Conservation (phyloP, 1,140 invertebrate species). For the Thaumetopoea pityocampa region DNA sequence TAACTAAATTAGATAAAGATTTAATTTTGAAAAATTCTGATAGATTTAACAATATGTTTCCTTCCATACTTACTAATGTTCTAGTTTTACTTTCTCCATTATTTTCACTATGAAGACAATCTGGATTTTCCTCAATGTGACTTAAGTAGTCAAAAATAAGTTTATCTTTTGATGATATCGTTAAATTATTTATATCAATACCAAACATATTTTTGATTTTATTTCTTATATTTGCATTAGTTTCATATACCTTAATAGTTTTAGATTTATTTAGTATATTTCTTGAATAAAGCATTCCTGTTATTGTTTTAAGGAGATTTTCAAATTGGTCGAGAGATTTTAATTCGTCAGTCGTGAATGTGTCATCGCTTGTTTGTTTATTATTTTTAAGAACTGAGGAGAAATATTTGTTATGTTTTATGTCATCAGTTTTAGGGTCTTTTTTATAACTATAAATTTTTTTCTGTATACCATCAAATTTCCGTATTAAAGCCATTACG, state of each 20-base stretch:
- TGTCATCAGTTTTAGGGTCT: background rate
- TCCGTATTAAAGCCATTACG: conserved; percentile 44
- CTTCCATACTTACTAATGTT: conserved; percentile 28
- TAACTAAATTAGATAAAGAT: conserved; percentile 44
- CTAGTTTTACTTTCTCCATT: conserved; percentile 17
- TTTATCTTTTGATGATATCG: conserved; percentile 50
- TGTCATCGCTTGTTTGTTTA: background rate
- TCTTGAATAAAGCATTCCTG: conserved; percentile 41
- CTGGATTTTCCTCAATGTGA: conserved; percentile 45
- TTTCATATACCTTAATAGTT: conserved; percentile 37
- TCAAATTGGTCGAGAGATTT: conserved; percentile 40
- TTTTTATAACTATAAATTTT: conserved; percentile 28
- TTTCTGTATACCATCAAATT: conserved; percentile 47
- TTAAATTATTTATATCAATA: conserved; percentile 31
- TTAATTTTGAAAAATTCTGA: conserved; percentile 60
- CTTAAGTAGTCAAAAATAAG: conserved; percentile 51
- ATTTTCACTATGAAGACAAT: conserved; percentile 33
- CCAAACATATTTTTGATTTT: conserved; percentile 31
- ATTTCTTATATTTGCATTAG: conserved; percentile 25
- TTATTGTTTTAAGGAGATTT: conserved; percentile 47
- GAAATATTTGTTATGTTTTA: too few species aligned
- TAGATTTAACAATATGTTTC: conserved; percentile 52
- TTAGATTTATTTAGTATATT: conserved; percentile 32
- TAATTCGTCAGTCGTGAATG: conserved; percentile 23
- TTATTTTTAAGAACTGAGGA: too few species aligned